Percentiles rank a stretch among this genome's conserved stretches.
These are phyloP conservation scores for Oncorhynchus kisutch DNA, from an alignment of 2,113 vertebrate genomes.

Conservation along the genomic window DNA sequence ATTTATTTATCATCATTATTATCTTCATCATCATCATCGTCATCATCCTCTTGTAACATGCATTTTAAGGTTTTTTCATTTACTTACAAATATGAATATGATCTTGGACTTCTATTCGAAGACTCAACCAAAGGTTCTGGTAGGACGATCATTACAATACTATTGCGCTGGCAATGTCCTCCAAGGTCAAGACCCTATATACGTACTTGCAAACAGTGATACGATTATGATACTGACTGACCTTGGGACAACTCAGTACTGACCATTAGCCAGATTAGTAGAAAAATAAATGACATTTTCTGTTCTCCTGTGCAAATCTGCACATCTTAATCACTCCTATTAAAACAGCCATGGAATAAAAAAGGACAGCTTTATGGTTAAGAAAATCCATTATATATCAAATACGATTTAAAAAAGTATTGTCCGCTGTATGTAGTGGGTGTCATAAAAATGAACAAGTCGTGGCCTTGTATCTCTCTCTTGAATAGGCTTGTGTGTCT, in stretches of 20 bases:
- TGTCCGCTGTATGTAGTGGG: background rate
- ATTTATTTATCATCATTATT: no score
- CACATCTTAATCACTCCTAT: conserved; percentile 2
- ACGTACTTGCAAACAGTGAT: background rate
- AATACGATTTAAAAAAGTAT: background rate
- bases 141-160: background rate
- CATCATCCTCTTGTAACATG: background rate
- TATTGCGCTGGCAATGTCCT: background rate
- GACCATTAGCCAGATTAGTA: background rate
- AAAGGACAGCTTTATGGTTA: background rate
- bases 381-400: background rate
- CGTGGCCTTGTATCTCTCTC: background rate
- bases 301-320: background rate
- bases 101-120: background rate
- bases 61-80: background rate
- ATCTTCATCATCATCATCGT: background rate
- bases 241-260: background rate
- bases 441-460: background rate
- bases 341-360: background rate
- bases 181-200: background rate
- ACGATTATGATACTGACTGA: background rate
- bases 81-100: background rate
- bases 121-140: background rate
- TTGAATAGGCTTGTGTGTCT: background rate
- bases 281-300: background rate